A percentile compares a stretch with the other conserved stretches of the same genome.
These are phyloP conservation scores for Intellagama lesueurii DNA, from an alignment of 2,797 vertebrate species.

Conservation along the genomic window DNA sequence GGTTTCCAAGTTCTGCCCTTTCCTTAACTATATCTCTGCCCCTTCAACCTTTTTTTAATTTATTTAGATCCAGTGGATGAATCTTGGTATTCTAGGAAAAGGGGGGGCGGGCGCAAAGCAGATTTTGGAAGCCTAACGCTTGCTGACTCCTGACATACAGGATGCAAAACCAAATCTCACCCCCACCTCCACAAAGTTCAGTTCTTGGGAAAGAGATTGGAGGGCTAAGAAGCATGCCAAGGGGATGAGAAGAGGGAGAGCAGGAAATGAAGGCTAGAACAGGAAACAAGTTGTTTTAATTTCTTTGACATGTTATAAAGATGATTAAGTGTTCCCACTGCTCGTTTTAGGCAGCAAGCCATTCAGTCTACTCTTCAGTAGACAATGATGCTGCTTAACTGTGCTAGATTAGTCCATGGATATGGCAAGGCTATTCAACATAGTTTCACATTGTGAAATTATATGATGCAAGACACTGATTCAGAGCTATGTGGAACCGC, in stretches of 20 bases:
- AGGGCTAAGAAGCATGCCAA: background rate
- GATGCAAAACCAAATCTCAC: background rate
- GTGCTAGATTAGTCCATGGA: background rate
- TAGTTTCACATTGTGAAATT: conserved; percentile 25
- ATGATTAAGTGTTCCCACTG: background rate
- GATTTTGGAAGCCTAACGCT: background rate
- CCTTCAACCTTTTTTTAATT: too few species aligned
- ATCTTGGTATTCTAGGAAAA: background rate
- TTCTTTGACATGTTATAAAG: background rate
- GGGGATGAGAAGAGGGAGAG: background rate
- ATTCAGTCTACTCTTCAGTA: background rate
- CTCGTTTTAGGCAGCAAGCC: background rate
- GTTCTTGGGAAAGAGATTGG: rapidly evolving
- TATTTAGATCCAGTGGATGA: background rate
- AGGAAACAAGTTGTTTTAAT: background rate
- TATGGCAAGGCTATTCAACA: conserved; percentile 21
- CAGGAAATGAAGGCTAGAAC: background rate
- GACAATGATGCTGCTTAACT: background rate
- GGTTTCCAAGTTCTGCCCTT: too few species aligned
- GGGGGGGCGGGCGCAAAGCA: background rate
- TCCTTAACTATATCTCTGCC: too few species aligned
- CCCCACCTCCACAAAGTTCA: too few species aligned
- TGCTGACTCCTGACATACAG: background rate
- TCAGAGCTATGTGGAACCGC: conserved; percentile 34
- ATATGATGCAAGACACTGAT: conserved; percentile 23